Evolutionary conservation across 2,888 invertebrate genomes (phyloP).

Genomic region (Apodemia zela): DNA sequence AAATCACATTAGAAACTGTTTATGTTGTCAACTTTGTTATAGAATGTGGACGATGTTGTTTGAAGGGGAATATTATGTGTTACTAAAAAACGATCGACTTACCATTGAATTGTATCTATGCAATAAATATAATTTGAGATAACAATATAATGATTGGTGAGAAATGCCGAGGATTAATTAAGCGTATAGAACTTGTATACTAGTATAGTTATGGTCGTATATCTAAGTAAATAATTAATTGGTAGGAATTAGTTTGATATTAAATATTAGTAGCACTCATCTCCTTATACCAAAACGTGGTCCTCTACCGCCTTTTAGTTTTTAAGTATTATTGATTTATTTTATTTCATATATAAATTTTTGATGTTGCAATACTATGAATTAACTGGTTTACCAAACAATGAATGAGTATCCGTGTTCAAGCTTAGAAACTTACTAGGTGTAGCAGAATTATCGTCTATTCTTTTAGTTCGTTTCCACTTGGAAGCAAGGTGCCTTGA

Average conservation of each 20-base stretch:
- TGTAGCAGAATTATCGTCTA: not conserved
- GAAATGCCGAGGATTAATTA: slow-evolving; percentile 34
- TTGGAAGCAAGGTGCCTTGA: slow-evolving; percentile 10
- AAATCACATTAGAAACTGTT: not conserved
- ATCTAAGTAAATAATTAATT: not conserved
- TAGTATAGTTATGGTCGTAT: not conserved
- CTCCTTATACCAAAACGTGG: slow-evolving; percentile 51
- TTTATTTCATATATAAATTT: slow-evolving; percentile 24
- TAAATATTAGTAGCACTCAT: slow-evolving; percentile 25
- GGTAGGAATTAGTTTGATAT: slow-evolving; percentile 7
- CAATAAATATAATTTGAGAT: not conserved
- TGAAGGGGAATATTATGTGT: not conserved
- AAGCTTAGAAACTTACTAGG: not conserved
- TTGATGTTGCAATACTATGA: slow-evolving; percentile 2
- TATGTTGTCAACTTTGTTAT: not conserved
- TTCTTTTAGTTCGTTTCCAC: slow-evolving; percentile 1
- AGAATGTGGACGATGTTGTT: not conserved
- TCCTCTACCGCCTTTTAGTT: slow-evolving; percentile 57
- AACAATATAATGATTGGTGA: not conserved
- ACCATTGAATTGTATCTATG: not conserved
- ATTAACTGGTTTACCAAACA: not conserved
- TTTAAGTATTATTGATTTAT: slow-evolving; percentile 42
- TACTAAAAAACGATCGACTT: not conserved
- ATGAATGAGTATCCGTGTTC: not conserved
- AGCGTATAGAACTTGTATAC: not conserved